phyloP scores from a whole-genome alignment of 1,140 invertebrate species.

The Eupristina koningsbergeri region DNA sequence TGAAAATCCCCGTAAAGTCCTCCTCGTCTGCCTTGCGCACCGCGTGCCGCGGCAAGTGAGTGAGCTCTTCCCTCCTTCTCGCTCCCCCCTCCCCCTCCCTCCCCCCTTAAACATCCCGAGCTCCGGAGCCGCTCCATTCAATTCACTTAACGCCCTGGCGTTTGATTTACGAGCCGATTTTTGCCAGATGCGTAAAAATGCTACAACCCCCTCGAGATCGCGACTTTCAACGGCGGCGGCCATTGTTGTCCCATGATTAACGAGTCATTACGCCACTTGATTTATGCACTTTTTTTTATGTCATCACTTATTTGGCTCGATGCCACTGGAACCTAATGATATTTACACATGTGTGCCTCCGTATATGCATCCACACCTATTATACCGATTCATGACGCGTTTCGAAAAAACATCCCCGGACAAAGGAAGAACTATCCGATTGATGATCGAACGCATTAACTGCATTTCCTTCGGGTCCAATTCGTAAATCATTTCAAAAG shows the following conservation, averaged over 20 bases:
- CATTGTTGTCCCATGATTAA: conserved; percentile 37
- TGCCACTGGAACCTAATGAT: background rate
- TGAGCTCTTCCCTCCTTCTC: background rate
- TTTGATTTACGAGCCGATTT: conserved; percentile 34
- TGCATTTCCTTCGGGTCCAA: no score
- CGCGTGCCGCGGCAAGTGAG: background rate
- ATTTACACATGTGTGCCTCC: no score
- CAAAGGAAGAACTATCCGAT: background rate
- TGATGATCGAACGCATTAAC: background rate
- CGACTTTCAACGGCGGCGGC: background rate
- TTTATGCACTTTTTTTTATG: background rate
- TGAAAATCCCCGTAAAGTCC: background rate
- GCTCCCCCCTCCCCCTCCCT: background rate
- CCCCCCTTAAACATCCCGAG: no score
- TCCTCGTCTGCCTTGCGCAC: background rate
- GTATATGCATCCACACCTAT: no score
- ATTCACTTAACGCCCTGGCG: conserved; percentile 1
- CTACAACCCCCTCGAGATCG: background rate
- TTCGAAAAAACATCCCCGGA: background rate
- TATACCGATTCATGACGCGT: no score
- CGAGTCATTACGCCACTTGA: conserved; percentile 24
- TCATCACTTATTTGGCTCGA: background rate
- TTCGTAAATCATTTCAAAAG: no score
- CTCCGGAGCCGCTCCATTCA: background rate
- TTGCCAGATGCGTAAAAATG: background rate